Evolutionary conservation across 2,113 vertebrate genomes (phyloP), one percentile per base, ranked within the genome.

Genomic region (Rallus limicola): DNA sequence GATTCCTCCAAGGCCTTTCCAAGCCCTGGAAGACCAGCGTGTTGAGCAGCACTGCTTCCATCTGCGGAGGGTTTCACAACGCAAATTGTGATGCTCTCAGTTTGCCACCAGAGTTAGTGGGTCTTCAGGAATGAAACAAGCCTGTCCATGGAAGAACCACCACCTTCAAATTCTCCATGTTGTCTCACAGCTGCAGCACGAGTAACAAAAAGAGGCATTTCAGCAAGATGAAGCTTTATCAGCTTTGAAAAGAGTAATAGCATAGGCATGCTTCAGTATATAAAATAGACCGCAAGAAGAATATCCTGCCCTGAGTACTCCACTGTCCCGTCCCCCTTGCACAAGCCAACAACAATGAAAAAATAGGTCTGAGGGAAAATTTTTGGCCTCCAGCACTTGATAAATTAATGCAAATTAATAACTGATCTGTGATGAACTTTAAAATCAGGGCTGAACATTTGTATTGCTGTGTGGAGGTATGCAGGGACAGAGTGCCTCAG

Each of bases 401-500:
- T 10, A 83, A 84, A 92, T 68, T 17, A 81, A 44, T 64, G 34
- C 18, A 90, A 92, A 90, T 75, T 87, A 67, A 44, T 62, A 92
- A 53, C 42, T 69, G 62, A 70, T 75, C 52, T 44, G 48, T 60
- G 72, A 68, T 46, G 62, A 86, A 70, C 26, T 80, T 62, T 69
- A 93, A 93, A 95, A 86, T 82, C 10, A 80, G 40, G 79, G 34
- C 26, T 42, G 91, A 81, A 77, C 28, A 46, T 81, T 68, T 83
- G 44, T 84, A 63, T 58, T 83, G 80, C 62, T 85, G 29, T 78
- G 69, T 5, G 17, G 71, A 93, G 50, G 60, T 62, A 71, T 52
- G 82, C 40, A 86, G 85, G 53, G 78, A 36, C 83, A 77, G 21
- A 28, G 44, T n/a, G 67, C 56, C 67, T 86, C 67, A 71, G 74